Evolutionary conservation across 2,888 invertebrate genomes (phyloP).

Genomic region (Drosophila cognata): DNA sequence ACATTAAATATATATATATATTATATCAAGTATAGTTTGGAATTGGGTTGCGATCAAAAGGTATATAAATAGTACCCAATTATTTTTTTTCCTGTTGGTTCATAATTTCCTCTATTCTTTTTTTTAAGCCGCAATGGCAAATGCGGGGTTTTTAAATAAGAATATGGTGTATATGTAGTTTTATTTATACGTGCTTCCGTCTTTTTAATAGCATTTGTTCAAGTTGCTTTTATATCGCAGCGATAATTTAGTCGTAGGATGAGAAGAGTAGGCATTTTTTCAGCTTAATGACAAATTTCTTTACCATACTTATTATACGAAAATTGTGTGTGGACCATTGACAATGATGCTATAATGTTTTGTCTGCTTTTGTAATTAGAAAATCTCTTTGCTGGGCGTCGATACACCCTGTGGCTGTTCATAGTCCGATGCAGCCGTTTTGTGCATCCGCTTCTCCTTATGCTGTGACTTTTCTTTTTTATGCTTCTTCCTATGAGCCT

Average conservation of each 20-base stretch:
- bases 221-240: conserved; percentile 71
- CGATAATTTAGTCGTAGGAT: conserved; percentile 58
- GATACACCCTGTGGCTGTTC: conserved; percentile 96
- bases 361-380: conserved; percentile 82
- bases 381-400: conserved; percentile 94
- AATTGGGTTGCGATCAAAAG: conserved; percentile 10
- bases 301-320: conserved; percentile 34
- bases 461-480: conserved; percentile 82
- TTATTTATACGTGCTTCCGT: conserved; percentile 8
- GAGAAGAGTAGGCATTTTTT: conserved; percentile 38
- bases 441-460: conserved; percentile 79
- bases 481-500: conserved; percentile 80
- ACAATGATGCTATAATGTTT: conserved; percentile 6
- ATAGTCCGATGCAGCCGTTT: conserved; percentile 87
- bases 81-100: conserved; percentile 23
- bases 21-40: conserved; percentile 1
- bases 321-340: conserved; percentile 29
- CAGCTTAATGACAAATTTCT: conserved; percentile 38
- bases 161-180: conserved; percentile 2
- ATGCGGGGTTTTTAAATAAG: conserved; percentile 29
- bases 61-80: conserved; percentile 39
- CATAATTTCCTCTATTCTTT: conserved; percentile 5
- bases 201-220: conserved; percentile 46
- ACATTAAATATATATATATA: conserved; percentile 17
- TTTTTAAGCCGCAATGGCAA: conserved; percentile 38